phyloP scores from a whole-genome alignment of 1,140 invertebrate species.

The Drosophila persimilis region DNA sequence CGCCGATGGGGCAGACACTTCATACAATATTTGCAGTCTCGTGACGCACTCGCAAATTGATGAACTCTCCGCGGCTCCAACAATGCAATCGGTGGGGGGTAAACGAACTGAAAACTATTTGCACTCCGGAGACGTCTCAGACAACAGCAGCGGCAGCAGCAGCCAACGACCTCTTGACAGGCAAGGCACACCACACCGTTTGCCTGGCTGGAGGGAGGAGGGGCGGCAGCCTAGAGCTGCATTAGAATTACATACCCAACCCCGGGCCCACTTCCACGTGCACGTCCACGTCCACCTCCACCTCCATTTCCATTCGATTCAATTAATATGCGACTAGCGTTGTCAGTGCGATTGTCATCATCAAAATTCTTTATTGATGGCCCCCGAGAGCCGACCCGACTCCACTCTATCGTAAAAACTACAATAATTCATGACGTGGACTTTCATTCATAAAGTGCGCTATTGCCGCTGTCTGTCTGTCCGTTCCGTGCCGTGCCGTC shows the following conservation, averaged over 20 bases:
- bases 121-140: constrained; percentile 47
- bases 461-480: neutral
- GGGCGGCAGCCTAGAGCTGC: neutral
- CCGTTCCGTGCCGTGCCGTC: no score
- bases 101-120: constrained; percentile 75
- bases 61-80: constrained; percentile 43
- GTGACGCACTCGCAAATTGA: constrained; percentile 71
- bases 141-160: constrained; percentile 8
- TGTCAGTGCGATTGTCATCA: constrained; percentile 63
- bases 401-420: constrained; percentile 43
- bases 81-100: constrained; percentile 64
- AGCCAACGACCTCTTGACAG: constrained; percentile 48
- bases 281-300: constrained; percentile 62
- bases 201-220: neutral
- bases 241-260: constrained; percentile 33
- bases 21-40: constrained; percentile 46
- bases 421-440: constrained; percentile 60
- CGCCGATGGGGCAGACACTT: constrained; percentile 12
- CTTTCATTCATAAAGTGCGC: constrained; percentile 73
- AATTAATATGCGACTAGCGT: constrained; percentile 65
- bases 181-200: constrained; percentile 11
- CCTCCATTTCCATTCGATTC: constrained; percentile 54
- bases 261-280: constrained; percentile 63
- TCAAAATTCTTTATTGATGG: constrained; percentile 78
- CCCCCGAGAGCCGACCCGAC: constrained; percentile 19